Conservation (phyloP, 2,113 vertebrate species). For the Talpa occidentalis region DNA sequence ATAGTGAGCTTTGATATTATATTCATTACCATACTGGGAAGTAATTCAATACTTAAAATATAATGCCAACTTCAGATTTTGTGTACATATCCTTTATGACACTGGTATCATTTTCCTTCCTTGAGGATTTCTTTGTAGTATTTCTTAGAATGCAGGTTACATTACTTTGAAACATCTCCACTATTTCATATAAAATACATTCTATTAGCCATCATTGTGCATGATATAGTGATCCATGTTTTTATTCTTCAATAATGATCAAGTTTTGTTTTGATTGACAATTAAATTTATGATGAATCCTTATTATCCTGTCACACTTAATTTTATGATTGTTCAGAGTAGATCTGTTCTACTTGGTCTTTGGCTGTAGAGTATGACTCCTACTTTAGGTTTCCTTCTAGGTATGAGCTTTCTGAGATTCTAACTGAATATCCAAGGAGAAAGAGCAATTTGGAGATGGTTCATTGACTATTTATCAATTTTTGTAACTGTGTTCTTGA, state of each 20-base stretch:
- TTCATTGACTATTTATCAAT: background rate
- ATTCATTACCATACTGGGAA: background rate
- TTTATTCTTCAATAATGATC: background rate
- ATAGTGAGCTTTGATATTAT: background rate
- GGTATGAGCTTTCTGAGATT: background rate
- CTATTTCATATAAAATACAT: slow-evolving; percentile 14
- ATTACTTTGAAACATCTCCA: background rate
- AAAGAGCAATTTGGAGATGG: background rate
- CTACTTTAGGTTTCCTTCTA: background rate
- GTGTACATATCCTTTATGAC: background rate
- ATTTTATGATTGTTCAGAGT: background rate
- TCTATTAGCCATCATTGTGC: background rate
- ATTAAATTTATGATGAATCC: background rate
- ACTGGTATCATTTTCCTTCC: background rate
- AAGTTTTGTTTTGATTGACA: background rate
- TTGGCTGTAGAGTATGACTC: background rate
- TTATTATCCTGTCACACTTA: background rate
- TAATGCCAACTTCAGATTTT: background rate
- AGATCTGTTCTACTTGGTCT: background rate
- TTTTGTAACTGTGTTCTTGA: background rate
- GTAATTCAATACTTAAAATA: background rate
- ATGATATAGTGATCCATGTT: background rate
- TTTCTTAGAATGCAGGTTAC: background rate
- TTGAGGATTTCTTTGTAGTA: background rate
- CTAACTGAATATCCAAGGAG: background rate